Evolutionary conservation across 2,888 invertebrate species (phyloP).

Genomic region (Atethmia centrago): DNA sequence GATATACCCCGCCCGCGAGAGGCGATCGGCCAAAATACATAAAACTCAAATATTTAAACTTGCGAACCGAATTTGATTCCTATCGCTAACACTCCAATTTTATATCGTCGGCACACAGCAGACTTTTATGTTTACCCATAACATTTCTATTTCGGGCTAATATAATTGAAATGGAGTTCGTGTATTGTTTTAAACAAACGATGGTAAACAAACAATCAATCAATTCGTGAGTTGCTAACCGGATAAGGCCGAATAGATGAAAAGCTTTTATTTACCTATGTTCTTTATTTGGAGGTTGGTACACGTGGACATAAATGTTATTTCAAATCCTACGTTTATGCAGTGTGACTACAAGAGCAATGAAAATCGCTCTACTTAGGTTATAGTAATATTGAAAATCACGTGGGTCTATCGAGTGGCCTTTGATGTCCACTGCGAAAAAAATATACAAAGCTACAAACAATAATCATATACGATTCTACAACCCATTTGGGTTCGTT

Average conservation of each 20-base stretch:
- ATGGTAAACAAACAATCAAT: constrained; percentile 30
- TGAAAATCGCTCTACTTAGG: neutral
- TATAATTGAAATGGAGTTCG: constrained; percentile 45
- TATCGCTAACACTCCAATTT: constrained; percentile 58
- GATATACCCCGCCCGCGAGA: constrained; percentile 30
- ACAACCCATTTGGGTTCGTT: constrained; percentile 32
- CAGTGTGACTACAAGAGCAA: neutral
- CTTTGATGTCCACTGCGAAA: neutral
- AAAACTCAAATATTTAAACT: constrained; percentile 61
- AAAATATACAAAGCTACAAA: neutral
- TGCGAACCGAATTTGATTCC: constrained; percentile 57
- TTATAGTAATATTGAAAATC: neutral
- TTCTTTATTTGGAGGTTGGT: constrained; percentile 1
- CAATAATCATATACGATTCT: neutral
- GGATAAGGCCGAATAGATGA: constrained; percentile 2
- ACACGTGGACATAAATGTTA: neutral
- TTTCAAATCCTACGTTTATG: neutral
- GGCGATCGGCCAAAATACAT: constrained; percentile 46
- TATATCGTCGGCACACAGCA: constrained; percentile 54
- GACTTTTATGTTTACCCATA: constrained; percentile 61
- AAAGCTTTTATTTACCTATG: constrained; percentile 23
- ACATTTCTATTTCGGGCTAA: constrained; percentile 62
- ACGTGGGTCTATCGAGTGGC: neutral
- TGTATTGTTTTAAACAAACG: constrained; percentile 57
- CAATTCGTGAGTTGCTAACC: constrained; percentile 18